Base-by-base conservation (phyloP, 2,888 invertebrate species). In the Pterostichus niger region DNA sequence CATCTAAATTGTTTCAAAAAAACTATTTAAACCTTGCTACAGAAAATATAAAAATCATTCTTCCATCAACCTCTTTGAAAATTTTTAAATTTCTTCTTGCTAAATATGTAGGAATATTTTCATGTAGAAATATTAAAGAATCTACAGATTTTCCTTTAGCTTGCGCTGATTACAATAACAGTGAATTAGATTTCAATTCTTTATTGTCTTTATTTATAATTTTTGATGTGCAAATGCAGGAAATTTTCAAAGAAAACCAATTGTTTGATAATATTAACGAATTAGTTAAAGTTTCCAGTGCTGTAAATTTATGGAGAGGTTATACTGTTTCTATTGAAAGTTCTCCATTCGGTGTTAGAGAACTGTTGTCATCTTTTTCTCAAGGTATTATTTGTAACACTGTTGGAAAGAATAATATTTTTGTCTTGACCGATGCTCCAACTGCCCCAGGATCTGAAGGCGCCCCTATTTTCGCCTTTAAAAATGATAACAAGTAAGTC, bases 361-460 rank as follows among this genome's bases (percentile, higher is more conserved):
- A 91, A 10, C 93, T 93, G 85, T 87, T 93, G 7, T 92, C 92
- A 85, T 91, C 93, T 5, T 90, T 92, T 49, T 92, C 93, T 0
- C 88, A 91, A 10, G 94, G 93, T 0, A 89, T 93, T 0, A 89
- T 93, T 24, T 93, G 93, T 84, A 93, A 93, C 10, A 89, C 91
- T 56, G 89, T 93, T 0, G 93, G 93, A 0, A 89, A 89, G 76
- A 86, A 90, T 56, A 91, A 90, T 1, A 92, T 92, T 46, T 88
- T 93, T 2, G 87, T 93, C 56, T 90, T 93, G 5, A 92, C 92
- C 0, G 93, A 93, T 84, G 92, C 92, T 0, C 91, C 92, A n/a
- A 91, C 93, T 0, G 91, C 92, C 0, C 87, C 93, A 4, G 93
- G 93, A 10, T 92, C 92, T 15, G 93, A 93, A 88, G 93, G 93